These are phyloP conservation scores for Monoplex corrugatus DNA, from an alignment of 2,888 invertebrate species.

Conservation along the genomic window DNA sequence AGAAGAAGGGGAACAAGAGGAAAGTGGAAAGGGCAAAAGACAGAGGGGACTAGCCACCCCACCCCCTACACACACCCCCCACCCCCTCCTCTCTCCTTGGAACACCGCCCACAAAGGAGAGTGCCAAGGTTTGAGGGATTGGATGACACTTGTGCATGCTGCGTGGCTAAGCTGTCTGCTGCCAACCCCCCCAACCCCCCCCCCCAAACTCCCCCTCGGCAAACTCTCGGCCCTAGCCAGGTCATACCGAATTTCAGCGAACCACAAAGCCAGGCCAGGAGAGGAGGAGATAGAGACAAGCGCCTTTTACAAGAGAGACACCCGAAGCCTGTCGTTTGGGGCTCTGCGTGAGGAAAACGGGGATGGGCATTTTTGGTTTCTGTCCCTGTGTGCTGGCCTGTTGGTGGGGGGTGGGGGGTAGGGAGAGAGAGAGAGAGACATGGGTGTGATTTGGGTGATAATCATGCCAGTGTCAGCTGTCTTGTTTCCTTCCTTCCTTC, in stretches of 20 bases:
- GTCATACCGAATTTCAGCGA: conserved; percentile 27
- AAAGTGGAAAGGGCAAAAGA: too few relatives aligned
- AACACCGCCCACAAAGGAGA: too few relatives aligned
- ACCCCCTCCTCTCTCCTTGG: too few relatives aligned
- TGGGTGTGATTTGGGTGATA: conserved; percentile 5
- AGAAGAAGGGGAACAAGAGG: too few relatives aligned
- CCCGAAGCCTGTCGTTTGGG: neutral
- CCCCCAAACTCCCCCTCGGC: neutral
- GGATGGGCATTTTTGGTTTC: neutral
- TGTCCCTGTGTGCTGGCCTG: neutral
- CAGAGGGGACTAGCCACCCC: too few relatives aligned
- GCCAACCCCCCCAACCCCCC: neutral
- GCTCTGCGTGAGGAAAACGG: neutral
- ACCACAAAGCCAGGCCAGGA: neutral
- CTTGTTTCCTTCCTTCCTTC: neutral
- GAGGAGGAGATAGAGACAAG: neutral
- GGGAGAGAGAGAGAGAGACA: neutral
- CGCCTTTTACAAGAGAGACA: neutral
- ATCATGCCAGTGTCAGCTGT: conserved; percentile 21
- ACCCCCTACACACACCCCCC: too few relatives aligned
- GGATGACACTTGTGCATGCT: conserved; percentile 41
- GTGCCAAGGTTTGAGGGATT: conserved; percentile 10
- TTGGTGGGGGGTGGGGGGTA: neutral
- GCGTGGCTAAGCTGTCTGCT: conserved; percentile 4
- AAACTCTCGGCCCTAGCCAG: neutral